Evolutionary conservation across 2,113 vertebrate species (phyloP).

Genomic region (Circaetus cinerascens): DNA sequence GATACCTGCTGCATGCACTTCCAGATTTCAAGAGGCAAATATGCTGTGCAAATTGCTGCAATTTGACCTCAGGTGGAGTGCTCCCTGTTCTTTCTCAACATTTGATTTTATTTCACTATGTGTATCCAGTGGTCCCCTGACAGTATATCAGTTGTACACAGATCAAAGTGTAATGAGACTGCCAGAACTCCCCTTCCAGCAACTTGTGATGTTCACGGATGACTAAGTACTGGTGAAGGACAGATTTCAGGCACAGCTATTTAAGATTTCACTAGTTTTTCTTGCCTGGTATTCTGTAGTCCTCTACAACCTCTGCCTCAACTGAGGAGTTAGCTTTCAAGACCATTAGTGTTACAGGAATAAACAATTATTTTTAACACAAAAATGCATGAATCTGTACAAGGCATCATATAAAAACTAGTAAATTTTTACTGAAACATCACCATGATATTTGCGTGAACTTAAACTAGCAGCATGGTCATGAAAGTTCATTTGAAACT

Average conservation of each 20-base stretch:
- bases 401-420: background rate
- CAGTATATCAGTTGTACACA: background rate
- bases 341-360: background rate
- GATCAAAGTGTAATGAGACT: background rate
- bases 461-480: background rate
- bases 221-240: background rate
- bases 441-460: background rate
- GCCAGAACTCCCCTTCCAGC: background rate
- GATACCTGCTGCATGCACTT: background rate
- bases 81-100: background rate
- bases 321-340: background rate
- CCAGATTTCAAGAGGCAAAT: background rate
- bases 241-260: background rate
- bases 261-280: background rate
- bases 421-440: background rate
- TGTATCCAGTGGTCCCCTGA: background rate
- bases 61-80: background rate
- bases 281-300: background rate
- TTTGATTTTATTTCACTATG: background rate
- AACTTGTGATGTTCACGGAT: background rate
- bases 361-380: background rate
- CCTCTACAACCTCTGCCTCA: background rate
- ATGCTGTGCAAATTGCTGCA: background rate
- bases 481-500: background rate
- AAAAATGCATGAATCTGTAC: background rate